These are phyloP conservation scores for Horisme vitalbata DNA, from an alignment of 2,888 invertebrate species.

Conservation along the genomic window DNA sequence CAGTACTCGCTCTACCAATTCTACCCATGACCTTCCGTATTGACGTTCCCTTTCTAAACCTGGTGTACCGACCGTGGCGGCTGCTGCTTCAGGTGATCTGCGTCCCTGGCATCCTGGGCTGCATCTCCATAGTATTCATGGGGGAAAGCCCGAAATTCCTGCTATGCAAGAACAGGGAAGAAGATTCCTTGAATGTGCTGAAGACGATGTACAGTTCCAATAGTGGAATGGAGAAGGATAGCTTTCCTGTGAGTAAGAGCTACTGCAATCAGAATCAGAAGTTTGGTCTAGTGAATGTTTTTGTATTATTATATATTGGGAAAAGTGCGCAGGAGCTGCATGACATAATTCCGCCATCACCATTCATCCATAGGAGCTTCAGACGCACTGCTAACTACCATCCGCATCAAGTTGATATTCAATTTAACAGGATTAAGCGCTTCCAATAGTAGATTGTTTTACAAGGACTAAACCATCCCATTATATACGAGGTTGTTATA, in stretches of 20 bases:
- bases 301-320: too few relatives aligned
- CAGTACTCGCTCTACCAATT: constrained; percentile 62
- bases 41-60: constrained; percentile 57
- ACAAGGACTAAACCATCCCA: too few relatives aligned
- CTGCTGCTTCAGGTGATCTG: constrained; percentile 85
- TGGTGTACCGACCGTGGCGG: constrained; percentile 88
- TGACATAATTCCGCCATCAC: too few relatives aligned
- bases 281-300: too few relatives aligned
- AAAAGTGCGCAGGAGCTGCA: too few relatives aligned
- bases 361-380: too few relatives aligned
- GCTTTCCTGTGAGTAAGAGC: constrained; percentile 51
- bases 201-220: constrained; percentile 52
- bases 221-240: constrained; percentile 39
- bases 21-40: constrained; percentile 56
- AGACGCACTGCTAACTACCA: too few relatives aligned
- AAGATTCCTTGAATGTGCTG: constrained; percentile 77
- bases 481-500: too few relatives aligned
- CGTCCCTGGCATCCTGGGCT: constrained; percentile 84
- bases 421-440: too few relatives aligned
- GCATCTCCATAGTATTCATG: constrained; percentile 75
- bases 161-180: constrained; percentile 82
- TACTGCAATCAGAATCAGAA: too few relatives aligned
- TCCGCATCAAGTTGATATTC: too few relatives aligned
- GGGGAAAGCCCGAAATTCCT: constrained; percentile 91
- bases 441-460: too few relatives aligned